Evolutionary conservation across 1,140 invertebrate genomes (phyloP), one percentile per base, ranked within the genome.

Genomic region (Octopus bimaculoides): DNA sequence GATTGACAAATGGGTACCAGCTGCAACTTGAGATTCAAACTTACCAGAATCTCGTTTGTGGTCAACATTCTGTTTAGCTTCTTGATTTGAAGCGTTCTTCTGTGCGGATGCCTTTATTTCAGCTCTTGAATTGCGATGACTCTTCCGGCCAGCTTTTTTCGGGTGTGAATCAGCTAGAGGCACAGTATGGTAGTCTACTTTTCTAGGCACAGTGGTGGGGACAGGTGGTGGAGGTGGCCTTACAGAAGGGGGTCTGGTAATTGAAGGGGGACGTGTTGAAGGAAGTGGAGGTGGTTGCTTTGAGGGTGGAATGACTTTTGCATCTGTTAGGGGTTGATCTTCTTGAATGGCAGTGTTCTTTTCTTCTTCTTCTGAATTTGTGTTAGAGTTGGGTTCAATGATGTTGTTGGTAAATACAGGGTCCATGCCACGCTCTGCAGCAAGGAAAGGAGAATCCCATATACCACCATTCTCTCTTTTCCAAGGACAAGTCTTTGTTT

Each of bases 371-470:
- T 52, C 74, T 52, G 14, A 52, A 41, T 53, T 75, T 0, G 26
- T 52, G 8, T n/a, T 41, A 6, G 74, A 75, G 26, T 41, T 52
- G 5, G 14, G 26, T n/a, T 75, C 74, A 52, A 5, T 52, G 5
- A 52, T 17, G 12, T 75, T 75, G 74, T 75, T 75, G 14, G 74
- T 75, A 41, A 75, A 75, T 7, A 75, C 74, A 41, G 74, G 12
- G 52, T 75, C 74, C 74, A 75, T 75, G 41, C 74, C 74, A 7
- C 74, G 26, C 41, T 75, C 74, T 7, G 41, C 74, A 14, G 71
- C 79, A n/a, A 79, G 74, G n/a, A 79, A 79, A 17, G 69, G 79
- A 6, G 79, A 79, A 76, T 75, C 54, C 79, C 79, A 79, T n/a
- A 75, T 76, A 26, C 71, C 66, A 10, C 66, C 56, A 54, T 76